Evolutionary conservation across 2,888 invertebrate genomes (phyloP).

Genomic region (Chymomyza fuscimana): DNA sequence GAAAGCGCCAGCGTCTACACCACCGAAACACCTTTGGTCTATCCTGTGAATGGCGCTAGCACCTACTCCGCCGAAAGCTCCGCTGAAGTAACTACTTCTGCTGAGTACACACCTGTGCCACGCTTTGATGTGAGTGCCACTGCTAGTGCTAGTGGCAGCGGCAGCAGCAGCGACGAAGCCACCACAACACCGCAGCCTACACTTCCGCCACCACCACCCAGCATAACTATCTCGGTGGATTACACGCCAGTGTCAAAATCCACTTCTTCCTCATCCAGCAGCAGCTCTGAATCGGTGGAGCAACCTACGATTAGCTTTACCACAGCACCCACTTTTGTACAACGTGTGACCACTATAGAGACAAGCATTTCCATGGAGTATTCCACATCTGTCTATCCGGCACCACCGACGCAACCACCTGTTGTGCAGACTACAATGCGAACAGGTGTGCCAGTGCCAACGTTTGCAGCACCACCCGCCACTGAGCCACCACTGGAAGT

Average conservation of each 20-base stretch:
- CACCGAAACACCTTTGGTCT: slow-evolving; percentile 18
- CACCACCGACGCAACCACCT: slow-evolving; percentile 39
- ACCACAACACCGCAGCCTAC: slow-evolving; percentile 62
- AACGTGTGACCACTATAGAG: slow-evolving; percentile 74
- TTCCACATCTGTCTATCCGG: slow-evolving; percentile 55
- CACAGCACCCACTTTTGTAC: slow-evolving; percentile 63
- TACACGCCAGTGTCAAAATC: slow-evolving; percentile 45
- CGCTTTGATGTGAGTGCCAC: slow-evolving; percentile 57
- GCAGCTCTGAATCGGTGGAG: slow-evolving; percentile 69
- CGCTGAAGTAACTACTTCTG: slow-evolving; percentile 62
- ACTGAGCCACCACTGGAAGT: slow-evolving; percentile 27
- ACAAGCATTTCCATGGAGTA: slow-evolving; percentile 73
- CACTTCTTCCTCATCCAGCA: slow-evolving; percentile 37
- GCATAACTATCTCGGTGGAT: slow-evolving; percentile 58
- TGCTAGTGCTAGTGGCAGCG: slow-evolving; percentile 30
- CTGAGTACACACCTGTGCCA: slow-evolving; percentile 72
- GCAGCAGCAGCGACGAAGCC: slow-evolving; percentile 53
- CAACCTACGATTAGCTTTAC: slow-evolving; percentile 55
- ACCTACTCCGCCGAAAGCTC: slow-evolving; percentile 52
- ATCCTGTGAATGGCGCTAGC: slow-evolving; percentile 20
- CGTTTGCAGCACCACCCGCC: slow-evolving; percentile 16
- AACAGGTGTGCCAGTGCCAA: slow-evolving; percentile 6
- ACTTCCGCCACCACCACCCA: slow-evolving; percentile 31
- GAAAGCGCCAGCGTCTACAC: slow-evolving; percentile 24
- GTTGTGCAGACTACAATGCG: slow-evolving; percentile 25